phyloP scores from a whole-genome alignment of 2,797 vertebrate genomes.

The Mastacembelus armatus region DNA sequence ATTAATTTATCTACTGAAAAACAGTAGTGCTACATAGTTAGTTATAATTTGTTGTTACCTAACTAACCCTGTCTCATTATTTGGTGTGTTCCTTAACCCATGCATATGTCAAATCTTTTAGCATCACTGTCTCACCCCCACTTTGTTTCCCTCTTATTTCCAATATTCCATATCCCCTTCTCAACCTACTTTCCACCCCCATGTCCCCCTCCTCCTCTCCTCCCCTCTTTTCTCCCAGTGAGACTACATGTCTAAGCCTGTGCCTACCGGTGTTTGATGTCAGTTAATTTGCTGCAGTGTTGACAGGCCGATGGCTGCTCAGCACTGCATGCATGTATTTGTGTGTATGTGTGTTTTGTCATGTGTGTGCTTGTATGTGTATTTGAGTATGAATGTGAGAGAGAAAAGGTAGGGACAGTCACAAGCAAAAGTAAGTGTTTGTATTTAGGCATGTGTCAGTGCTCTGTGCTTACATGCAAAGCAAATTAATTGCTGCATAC shows the following conservation, averaged over 20 bases:
- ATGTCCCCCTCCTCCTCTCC: slow-evolving; percentile 39
- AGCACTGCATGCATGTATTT: slow-evolving; percentile 62
- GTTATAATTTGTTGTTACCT: too few relatives aligned
- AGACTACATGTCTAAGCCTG: slow-evolving; percentile 86
- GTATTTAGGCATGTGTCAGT: not conserved
- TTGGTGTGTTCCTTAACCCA: not conserved
- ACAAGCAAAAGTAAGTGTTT: slow-evolving; percentile 8
- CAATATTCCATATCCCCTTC: slow-evolving; percentile 23
- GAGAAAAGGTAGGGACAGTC: slow-evolving; percentile 1
- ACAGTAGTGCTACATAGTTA: too few relatives aligned
- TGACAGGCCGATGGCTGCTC: slow-evolving; percentile 84
- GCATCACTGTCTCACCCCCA: slow-evolving; percentile 6
- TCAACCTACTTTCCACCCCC: slow-evolving; percentile 31
- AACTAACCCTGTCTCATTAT: too few relatives aligned
- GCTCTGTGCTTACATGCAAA: not conserved
- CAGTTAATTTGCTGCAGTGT: slow-evolving; percentile 87
- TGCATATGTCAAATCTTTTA: slow-evolving; percentile 10
- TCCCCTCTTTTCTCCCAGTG: slow-evolving; percentile 48
- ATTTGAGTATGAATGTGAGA: slow-evolving; percentile 26
- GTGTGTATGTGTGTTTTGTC: slow-evolving; percentile 43
- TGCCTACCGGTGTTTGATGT: slow-evolving; percentile 87
- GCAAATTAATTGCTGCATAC: slow-evolving; percentile 24
- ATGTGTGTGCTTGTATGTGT: slow-evolving; percentile 44
- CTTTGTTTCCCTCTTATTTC: not conserved
- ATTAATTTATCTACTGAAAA: too few relatives aligned